Evolutionary conservation across 2,888 invertebrate species (phyloP).

Genomic region (Standfussiana lucernea): DNA sequence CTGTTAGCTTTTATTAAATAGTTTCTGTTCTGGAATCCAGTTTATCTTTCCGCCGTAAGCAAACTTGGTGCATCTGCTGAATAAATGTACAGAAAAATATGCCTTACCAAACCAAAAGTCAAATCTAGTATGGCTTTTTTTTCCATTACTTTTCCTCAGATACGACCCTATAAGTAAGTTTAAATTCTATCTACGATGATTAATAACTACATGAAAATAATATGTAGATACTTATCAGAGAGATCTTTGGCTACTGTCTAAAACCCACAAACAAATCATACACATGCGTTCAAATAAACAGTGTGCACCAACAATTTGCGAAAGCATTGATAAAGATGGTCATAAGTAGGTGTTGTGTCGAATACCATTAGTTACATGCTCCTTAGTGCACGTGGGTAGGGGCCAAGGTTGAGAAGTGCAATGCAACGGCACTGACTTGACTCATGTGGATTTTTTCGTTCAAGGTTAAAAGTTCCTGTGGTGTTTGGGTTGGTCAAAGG

Average conservation of each 20-base stretch:
- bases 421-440: conserved; percentile 36
- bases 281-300: conserved; percentile 68
- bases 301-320: conserved; percentile 65
- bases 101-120: neutral
- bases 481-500: neutral
- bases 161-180: neutral
- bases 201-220: neutral
- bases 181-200: neutral
- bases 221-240: neutral
- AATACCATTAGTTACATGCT: conserved; percentile 71
- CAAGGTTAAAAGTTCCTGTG: conserved; percentile 12
- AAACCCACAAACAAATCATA: conserved; percentile 45
- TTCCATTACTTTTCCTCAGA: neutral
- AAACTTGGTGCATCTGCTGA: neutral
- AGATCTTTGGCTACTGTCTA: conserved; percentile 7
- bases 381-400: conserved; percentile 64
- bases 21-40: neutral
- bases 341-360: conserved; percentile 75
- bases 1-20: neutral
- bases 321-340: conserved; percentile 69
- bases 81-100: neutral
- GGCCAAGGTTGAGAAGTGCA: conserved; percentile 74
- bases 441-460: conserved; percentile 30
- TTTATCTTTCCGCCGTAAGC: neutral
- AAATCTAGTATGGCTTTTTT: too few species aligned